Evolutionary conservation across 2,888 invertebrate species (phyloP).

Genomic region (Epinotia bilunana): DNA sequence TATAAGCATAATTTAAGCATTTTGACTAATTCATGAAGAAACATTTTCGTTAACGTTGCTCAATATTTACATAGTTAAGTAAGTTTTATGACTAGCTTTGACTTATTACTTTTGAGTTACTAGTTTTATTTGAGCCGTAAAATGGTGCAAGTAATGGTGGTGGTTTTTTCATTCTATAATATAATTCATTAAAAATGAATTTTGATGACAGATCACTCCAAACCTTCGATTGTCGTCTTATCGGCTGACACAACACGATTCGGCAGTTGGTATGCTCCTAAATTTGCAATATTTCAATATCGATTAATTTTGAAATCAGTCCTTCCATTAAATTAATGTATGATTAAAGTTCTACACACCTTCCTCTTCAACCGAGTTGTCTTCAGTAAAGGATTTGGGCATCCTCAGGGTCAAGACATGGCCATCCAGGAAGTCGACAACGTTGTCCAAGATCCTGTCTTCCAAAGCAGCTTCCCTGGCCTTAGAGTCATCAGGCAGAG

Average conservation of each 20-base stretch:
- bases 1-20: conserved; percentile 18
- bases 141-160: too few relatives aligned
- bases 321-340: not conserved
- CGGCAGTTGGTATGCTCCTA: too few relatives aligned
- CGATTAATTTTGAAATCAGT: not conserved
- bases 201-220: too few relatives aligned
- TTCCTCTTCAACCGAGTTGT: conserved; percentile 78
- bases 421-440: conserved; percentile 76
- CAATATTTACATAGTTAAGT: not conserved
- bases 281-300: not conserved
- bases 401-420: conserved; percentile 77
- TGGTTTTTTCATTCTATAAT: too few relatives aligned
- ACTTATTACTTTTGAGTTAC: too few relatives aligned
- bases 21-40: conserved; percentile 27
- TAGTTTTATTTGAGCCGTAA: too few relatives aligned
- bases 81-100: not conserved
- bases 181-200: too few relatives aligned
- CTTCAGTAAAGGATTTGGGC: conserved; percentile 77
- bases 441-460: conserved; percentile 78
- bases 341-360: conserved; percentile 57
- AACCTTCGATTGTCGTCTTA: too few relatives aligned
- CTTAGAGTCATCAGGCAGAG: conserved; percentile 74
- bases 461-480: conserved; percentile 74
- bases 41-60: conserved; percentile 8
- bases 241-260: too few relatives aligned